Conservation (phyloP, 2,797 vertebrate species). For the Peromyscus nudipes region DNA sequence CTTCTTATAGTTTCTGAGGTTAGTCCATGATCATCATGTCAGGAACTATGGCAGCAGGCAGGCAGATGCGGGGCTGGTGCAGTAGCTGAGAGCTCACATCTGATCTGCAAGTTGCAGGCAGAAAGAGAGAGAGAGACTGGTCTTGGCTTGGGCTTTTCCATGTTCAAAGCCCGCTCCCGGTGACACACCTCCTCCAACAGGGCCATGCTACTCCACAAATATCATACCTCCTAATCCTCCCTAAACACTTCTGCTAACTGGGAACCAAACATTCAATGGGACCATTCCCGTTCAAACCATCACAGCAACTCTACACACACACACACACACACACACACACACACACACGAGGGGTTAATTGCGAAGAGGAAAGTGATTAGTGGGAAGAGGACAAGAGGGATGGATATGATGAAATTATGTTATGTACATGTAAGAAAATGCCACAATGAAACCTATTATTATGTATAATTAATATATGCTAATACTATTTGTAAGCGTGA, state of each 20-base stretch:
- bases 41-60: not conserved
- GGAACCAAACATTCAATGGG: not conserved
- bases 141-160: not conserved
- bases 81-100: not conserved
- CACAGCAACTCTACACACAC: too few species aligned
- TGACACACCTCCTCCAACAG: too few species aligned
- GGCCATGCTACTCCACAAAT: too few species aligned
- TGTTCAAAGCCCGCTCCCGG: not conserved
- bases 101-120: not conserved
- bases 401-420: not conserved
- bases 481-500: not conserved
- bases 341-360: not conserved
- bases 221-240: not conserved
- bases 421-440: not conserved
- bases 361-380: not conserved
- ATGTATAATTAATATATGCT: not conserved
- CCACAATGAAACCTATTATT: not conserved
- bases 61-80: not conserved
- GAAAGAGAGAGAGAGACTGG: not conserved
- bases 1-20: not conserved
- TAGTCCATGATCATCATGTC: not conserved
- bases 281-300: too few species aligned
- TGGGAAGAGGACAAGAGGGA: not conserved
- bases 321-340: not conserved
- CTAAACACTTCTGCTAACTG: not conserved